Evolutionary conservation across 2,113 vertebrate genomes (phyloP), one percentile per base, ranked within the genome.

Genomic region (Thalassarche chlororhynchos): DNA sequence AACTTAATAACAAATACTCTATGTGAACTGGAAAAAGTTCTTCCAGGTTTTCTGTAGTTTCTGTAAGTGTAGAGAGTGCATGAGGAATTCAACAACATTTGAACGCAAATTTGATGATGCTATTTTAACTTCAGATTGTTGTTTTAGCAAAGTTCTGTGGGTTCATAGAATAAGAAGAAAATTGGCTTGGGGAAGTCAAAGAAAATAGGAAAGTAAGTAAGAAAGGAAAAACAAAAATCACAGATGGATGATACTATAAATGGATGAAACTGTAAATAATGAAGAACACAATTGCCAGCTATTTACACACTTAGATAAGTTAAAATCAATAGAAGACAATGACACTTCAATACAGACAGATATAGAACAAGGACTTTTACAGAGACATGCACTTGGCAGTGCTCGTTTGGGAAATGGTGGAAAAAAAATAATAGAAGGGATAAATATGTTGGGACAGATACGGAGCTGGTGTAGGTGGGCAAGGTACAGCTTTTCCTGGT

Each of bases 241-340:
- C 70, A 97, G 90, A 94, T 92, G 60, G 77, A 71, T 83, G 46
- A 57, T 87, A 38, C 62, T 89, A 93, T 96, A 93, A 91, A 85
- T 90, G 40, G 70, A 90, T 34, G 32, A 91, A 96, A 77, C 19
- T 84, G 32, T 81, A 90, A 97, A 94, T 90, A 96, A 81, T 71
- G 54, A 94, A 70, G 34, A 96, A 83, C 8, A 25, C 36, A 85
- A 68, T 58, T 88, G 51, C 83, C 18, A 95, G 70, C 66, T 96
- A 74, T 81, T 94, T 92, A 87, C 65, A 89, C 68, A n/a, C 25
- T 92, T 91, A 92, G 18, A 87, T 84, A 68, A 68, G 44, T 81
- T 96, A 87, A 96, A 97, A 83, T 74, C 62, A 84, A 70, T 81
- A 87, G 38, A 87, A 80, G 25, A 93, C 66, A 96, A 85, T 92